Evolutionary conservation across 1,140 invertebrate genomes (phyloP).

Genomic region (Ylistrum balloti): DNA sequence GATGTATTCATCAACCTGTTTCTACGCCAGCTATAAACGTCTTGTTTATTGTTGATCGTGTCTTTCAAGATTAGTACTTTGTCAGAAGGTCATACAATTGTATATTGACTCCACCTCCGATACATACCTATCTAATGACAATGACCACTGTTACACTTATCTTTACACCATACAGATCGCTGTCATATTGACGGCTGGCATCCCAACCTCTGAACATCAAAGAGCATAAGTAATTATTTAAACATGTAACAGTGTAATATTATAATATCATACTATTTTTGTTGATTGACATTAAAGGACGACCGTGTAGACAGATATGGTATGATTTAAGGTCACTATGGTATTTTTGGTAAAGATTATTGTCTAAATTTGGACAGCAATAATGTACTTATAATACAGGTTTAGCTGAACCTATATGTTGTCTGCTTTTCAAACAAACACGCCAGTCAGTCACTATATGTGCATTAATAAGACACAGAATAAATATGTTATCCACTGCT

Average conservation of each 20-base stretch:
- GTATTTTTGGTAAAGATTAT: neutral
- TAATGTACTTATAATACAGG: too few species aligned
- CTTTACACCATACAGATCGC: neutral
- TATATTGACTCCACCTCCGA: neutral
- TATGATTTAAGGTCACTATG: neutral
- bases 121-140: neutral
- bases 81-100: neutral
- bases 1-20: neutral
- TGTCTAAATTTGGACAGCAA: neutral
- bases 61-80: neutral
- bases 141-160: neutral
- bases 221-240: neutral
- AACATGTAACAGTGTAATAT: neutral
- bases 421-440: too few species aligned
- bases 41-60: conserved; percentile 23
- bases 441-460: too few species aligned
- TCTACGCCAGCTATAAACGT: neutral
- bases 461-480: too few species aligned
- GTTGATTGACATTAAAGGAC: neutral
- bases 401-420: too few species aligned
- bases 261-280: neutral
- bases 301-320: neutral
- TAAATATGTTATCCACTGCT: too few species aligned
- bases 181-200: neutral
- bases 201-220: neutral